Percentiles rank a stretch among this genome's conserved stretches.
Conservation (phyloP, 2,888 invertebrate genomes). For the Drosophila phalerata region DNA sequence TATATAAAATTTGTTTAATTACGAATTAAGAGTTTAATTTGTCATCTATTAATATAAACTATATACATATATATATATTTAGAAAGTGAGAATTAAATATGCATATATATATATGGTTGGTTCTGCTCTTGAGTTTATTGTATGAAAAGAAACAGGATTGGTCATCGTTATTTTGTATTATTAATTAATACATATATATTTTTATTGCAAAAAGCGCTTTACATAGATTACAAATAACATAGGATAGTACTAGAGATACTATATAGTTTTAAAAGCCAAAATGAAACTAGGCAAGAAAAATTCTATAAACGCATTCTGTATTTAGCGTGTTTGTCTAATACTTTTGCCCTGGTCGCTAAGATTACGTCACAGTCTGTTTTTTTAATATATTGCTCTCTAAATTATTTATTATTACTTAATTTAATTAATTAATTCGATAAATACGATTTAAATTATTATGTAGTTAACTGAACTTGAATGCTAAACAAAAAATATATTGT, state of each 20-base stretch:
- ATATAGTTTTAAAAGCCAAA: slow-evolving; percentile 31
- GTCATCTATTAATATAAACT: slow-evolving; percentile 31
- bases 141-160: slow-evolving; percentile 75
- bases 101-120: slow-evolving; percentile 6
- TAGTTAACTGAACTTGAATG: slow-evolving; percentile 31
- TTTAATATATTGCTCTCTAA: slow-evolving; percentile 48
- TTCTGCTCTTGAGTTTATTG: slow-evolving; percentile 47
- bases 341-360: slow-evolving; percentile 66
- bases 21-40: slow-evolving; percentile 5
- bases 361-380: slow-evolving; percentile 65
- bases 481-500: slow-evolving; percentile 16
- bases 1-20: not conserved
- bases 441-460: slow-evolving; percentile 17
- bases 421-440: slow-evolving; percentile 32
- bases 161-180: slow-evolving; percentile 58
- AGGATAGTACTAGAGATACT: slow-evolving; percentile 46
- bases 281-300: slow-evolving; percentile 70
- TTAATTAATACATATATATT: slow-evolving; percentile 76
- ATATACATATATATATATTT: slow-evolving; percentile 26
- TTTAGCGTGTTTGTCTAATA: slow-evolving; percentile 58
- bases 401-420: slow-evolving; percentile 16
- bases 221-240: slow-evolving; percentile 79
- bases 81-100: slow-evolving; percentile 38
- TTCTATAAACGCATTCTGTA: slow-evolving; percentile 27
- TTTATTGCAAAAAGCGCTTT: slow-evolving; percentile 86